These are phyloP conservation scores for Dryobotodes eremita DNA, from an alignment of 2,888 invertebrate species.

Conservation along the genomic window DNA sequence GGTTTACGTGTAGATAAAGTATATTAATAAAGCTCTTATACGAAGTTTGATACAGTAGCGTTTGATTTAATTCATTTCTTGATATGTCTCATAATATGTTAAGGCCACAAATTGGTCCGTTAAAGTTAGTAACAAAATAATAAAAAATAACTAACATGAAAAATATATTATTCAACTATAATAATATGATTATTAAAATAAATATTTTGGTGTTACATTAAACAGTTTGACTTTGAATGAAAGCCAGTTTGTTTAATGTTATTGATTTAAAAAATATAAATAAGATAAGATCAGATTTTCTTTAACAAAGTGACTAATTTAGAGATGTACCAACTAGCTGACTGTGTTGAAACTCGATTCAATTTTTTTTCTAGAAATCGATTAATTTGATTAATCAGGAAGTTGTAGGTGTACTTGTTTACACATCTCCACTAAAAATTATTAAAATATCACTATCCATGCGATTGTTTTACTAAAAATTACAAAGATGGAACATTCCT, in stretches of 20 bases:
- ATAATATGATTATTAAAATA: conserved; percentile 63
- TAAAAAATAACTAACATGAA: conserved; percentile 65
- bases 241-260: conserved; percentile 31
- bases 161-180: conserved; percentile 61
- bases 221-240: conserved; percentile 31
- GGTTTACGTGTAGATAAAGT: conserved; percentile 74
- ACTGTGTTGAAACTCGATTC: conserved; percentile 25
- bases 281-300: conserved; percentile 39
- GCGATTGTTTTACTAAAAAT: conserved; percentile 57
- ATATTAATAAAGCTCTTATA: conserved; percentile 77
- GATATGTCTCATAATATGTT: conserved; percentile 71
- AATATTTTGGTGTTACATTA: conserved; percentile 42
- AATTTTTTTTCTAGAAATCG: conserved; percentile 5
- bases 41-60: conserved; percentile 71
- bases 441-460: conserved; percentile 55
- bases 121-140: conserved; percentile 66
- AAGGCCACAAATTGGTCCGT: conserved; percentile 74
- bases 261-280: conserved; percentile 40
- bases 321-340: conserved; percentile 57
- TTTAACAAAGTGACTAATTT: conserved; percentile 59
- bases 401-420: conserved; percentile 10
- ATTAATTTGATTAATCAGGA: conserved; percentile 31
- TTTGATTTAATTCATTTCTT: conserved; percentile 68
- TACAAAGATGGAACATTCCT: conserved; percentile 75
- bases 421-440: conserved; percentile 52